phyloP scores from a whole-genome alignment of 1,140 invertebrate genomes.

The Ceratosolen solmsi region DNA sequence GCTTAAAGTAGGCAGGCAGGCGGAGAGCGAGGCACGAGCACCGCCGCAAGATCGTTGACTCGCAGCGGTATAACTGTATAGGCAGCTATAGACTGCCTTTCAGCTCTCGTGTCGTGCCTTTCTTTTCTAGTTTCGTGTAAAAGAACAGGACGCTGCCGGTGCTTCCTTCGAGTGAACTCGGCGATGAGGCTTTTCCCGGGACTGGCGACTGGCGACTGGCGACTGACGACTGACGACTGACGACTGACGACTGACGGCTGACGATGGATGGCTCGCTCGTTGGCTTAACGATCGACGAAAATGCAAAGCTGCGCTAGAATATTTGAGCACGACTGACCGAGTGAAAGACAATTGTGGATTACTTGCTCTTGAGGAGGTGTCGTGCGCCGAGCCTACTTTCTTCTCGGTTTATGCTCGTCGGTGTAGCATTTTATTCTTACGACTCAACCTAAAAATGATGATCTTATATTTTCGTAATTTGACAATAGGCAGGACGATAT shows the following conservation, averaged over 20 bases:
- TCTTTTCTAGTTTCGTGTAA: constrained; percentile 5
- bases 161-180: background rate
- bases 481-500: no score
- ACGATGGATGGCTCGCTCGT: no score
- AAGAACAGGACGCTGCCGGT: background rate
- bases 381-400: background rate
- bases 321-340: background rate
- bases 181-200: background rate
- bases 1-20: constrained; percentile 55
- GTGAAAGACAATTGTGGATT: background rate
- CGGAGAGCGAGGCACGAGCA: background rate
- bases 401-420: background rate
- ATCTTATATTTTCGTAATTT: no score
- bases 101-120: background rate
- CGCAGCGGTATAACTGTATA: constrained; percentile 57
- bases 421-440: background rate
- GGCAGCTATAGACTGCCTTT: background rate
- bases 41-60: constrained; percentile 59
- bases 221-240: no score
- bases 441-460: no score
- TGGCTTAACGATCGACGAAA: background rate
- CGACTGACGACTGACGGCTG: no score
- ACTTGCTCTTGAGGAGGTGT: background rate
- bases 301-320: background rate
- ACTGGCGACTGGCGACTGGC: no score